Evolutionary conservation across 1,140 invertebrate genomes (phyloP).

Genomic region (Cyclina sinensis): DNA sequence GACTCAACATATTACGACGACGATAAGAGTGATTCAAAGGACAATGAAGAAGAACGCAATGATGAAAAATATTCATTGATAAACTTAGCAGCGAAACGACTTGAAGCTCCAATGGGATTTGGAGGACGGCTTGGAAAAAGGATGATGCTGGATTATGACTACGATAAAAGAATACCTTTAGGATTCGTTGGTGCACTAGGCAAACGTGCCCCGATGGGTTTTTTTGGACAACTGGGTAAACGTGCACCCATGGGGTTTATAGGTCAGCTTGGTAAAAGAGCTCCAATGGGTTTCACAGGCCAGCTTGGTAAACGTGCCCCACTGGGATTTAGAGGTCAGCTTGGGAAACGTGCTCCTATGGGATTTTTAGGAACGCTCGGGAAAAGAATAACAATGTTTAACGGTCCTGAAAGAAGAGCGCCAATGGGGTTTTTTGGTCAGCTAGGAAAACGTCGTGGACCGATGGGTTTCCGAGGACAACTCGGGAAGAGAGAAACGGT

Average conservation of each 20-base stretch:
- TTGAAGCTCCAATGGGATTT: constrained; percentile 39
- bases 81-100: constrained; percentile 8
- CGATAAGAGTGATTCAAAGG: background rate
- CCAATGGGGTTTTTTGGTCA: constrained; percentile 50
- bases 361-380: constrained; percentile 45
- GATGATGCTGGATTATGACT: background rate
- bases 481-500: constrained; percentile 20
- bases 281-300: constrained; percentile 48
- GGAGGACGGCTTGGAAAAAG: constrained; percentile 43
- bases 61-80: constrained; percentile 10
- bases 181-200: constrained; percentile 32
- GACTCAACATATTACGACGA: background rate
- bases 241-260: constrained; percentile 45
- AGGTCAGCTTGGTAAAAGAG: constrained; percentile 45
- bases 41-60: background rate
- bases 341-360: constrained; percentile 57
- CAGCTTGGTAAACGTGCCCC: constrained; percentile 49
- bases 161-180: constrained; percentile 24
- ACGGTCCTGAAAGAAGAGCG: constrained; percentile 31
- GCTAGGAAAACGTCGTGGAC: constrained; percentile 35
- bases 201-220: constrained; percentile 57
- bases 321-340: constrained; percentile 45
- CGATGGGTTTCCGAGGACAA: constrained; percentile 48
- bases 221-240: constrained; percentile 44
- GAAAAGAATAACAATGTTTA: constrained; percentile 30